Evolutionary conservation across 1,140 invertebrate genomes (phyloP), one percentile per base, ranked within the genome.

Genomic region (Diuraphis noxia): DNA sequence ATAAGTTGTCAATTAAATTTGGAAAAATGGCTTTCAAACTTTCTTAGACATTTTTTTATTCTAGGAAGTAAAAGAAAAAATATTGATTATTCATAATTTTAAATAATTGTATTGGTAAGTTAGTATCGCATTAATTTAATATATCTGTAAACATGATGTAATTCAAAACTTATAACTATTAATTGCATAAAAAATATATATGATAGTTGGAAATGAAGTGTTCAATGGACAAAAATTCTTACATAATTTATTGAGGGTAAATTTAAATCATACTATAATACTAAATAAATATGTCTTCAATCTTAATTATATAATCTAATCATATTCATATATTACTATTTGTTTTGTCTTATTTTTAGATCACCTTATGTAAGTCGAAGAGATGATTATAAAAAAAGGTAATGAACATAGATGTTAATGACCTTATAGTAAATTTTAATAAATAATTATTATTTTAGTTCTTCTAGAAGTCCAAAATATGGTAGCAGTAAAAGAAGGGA

Each of bases 311-410:
- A 72, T n/a, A n/a, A 10, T 56, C 30, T 30, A 56, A 56, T 56
- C 30, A 30, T 30, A 56, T 56, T 30, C 9, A 30, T 30, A 30
- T 56, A 56, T 36, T 41, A 49, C 10, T 36, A 19, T 79, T 88
- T 49, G 17, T 82, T 82, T 40, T 40, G 30, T 85, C n/a, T 46
- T 46, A 46, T 56, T 79, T 92, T 46, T 46, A 92, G 92, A 49
- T 88, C 85, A 38, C 84, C 85, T 79, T 87, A 88, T 88, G 46
- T 56, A 38, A 81, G 77, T 38, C 84, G 92, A 43, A 92, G 72
- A 81, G 92, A 92, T 88, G 85, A 88, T 41, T 92, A 92, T 34
- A 90, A 38, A 63, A 85, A 77, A 90, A 92, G 88, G 79, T 89
- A 89, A 81, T 36, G 7, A n/a, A 85, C 5, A 23, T 85, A 49